Conservation (phyloP, 1,140 invertebrate species). For the Eupristina koningsbergeri region DNA sequence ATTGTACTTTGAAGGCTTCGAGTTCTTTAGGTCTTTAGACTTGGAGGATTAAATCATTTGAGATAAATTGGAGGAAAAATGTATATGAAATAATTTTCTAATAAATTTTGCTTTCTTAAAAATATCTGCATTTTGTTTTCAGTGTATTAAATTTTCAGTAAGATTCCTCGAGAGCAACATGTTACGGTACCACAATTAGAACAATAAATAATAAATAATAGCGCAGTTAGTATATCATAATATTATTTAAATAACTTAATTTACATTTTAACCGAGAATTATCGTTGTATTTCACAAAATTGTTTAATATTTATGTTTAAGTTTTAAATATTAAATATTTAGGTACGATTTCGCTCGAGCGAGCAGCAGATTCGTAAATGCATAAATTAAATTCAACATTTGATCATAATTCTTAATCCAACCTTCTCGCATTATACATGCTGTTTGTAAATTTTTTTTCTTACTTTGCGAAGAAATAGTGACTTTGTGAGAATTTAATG, state of each 20-base stretch:
- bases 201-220: no score
- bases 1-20: constrained; percentile 41
- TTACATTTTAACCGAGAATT: no score
- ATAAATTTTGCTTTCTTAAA: background rate
- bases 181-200: no score
- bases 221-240: no score
- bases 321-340: background rate
- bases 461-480: background rate
- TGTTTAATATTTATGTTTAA: background rate
- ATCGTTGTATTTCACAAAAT: no score
- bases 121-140: background rate
- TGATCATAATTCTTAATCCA: background rate
- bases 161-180: no score
- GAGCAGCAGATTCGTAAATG: no score
- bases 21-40: constrained; percentile 6
- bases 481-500: constrained; percentile 39
- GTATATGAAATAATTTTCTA: background rate
- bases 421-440: background rate
- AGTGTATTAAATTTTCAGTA: no score
- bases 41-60: constrained; percentile 22
- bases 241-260: no score
- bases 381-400: background rate
- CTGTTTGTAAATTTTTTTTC: background rate
- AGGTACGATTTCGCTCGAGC: no score
- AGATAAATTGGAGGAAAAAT: background rate